Conservation (phyloP, 2,888 invertebrate genomes). For the Caenorhabditis wallacei region DNA sequence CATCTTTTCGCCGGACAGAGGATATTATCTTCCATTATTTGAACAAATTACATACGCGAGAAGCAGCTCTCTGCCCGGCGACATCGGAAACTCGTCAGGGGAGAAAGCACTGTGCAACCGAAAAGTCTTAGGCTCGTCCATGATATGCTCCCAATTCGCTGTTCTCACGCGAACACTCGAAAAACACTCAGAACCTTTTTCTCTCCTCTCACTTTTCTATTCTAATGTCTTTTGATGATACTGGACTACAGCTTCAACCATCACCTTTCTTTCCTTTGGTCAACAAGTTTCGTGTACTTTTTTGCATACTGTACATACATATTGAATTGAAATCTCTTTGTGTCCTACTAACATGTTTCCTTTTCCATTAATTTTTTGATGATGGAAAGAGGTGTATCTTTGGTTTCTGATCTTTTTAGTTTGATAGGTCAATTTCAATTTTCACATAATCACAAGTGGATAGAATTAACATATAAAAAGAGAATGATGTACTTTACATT, state of each 20-base stretch:
- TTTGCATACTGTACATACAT: conserved; percentile 34
- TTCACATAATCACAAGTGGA: too few relatives aligned
- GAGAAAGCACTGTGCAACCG: conserved; percentile 14
- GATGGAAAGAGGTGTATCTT: conserved; percentile 3
- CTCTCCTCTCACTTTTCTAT: neutral
- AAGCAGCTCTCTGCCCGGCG: conserved; percentile 25
- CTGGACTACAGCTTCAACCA: conserved; percentile 33
- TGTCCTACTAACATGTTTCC: conserved; percentile 3
- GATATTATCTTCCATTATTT: conserved; percentile 64
- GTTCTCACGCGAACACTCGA: conserved; percentile 68
- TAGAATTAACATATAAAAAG: too few relatives aligned
- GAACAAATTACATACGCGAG: conserved; percentile 64
- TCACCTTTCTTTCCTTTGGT: conserved; percentile 40
- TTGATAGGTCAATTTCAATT: too few relatives aligned
- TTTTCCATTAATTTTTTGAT: conserved; percentile 30
- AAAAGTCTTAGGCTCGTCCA: conserved; percentile 17
- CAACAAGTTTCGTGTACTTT: conserved; percentile 52
- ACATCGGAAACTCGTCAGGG: conserved; percentile 40
- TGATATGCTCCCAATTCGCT: conserved; percentile 53
- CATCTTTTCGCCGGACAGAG: conserved; percentile 27
- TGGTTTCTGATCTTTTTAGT: neutral
- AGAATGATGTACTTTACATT: neutral
- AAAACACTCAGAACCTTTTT: conserved; percentile 47
- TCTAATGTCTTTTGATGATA: conserved; percentile 36
- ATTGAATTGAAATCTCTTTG: conserved; percentile 28